Evolutionary conservation across 2,113 vertebrate species (phyloP).

Genomic region (Panthera tigris): DNA sequence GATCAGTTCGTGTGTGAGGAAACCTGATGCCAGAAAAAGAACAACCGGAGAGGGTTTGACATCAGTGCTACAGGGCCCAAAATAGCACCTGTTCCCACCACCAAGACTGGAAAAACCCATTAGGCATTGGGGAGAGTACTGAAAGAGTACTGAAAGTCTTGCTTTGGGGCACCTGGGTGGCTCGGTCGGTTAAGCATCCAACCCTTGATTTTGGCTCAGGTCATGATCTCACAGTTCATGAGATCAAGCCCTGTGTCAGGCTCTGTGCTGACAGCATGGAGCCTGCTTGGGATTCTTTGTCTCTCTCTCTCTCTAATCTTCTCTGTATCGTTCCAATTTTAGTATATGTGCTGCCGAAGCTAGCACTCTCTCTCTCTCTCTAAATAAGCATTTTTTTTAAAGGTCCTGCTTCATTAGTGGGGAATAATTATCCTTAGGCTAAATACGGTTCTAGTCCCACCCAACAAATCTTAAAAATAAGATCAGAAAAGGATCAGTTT

Average conservation of each 20-base stretch:
- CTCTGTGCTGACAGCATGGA: too few species aligned
- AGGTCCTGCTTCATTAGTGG: neutral
- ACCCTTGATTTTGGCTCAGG: too few species aligned
- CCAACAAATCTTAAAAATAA: neutral
- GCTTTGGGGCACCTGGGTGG: too few species aligned
- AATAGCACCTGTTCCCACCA: neutral
- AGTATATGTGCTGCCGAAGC: too few species aligned
- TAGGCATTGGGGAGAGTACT: neutral
- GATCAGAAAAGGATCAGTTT: neutral
- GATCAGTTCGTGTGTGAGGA: neutral
- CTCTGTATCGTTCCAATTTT: too few species aligned
- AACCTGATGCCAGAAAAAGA: neutral
- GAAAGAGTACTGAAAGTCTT: neutral
- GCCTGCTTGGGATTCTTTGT: too few species aligned
- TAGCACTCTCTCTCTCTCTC: too few species aligned
- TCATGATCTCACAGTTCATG: too few species aligned
- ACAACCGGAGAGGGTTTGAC: neutral
- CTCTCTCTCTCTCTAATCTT: too few species aligned
- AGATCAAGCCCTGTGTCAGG: too few species aligned
- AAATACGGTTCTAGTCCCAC: neutral
- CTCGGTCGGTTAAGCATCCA: too few species aligned
- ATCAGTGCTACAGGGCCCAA: neutral
- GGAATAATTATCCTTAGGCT: neutral
- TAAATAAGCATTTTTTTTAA: too few species aligned
- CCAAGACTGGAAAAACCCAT: neutral